These are phyloP conservation scores for Desmodus rotundus DNA, from an alignment of 2,113 vertebrate genomes.

Conservation along the genomic window DNA sequence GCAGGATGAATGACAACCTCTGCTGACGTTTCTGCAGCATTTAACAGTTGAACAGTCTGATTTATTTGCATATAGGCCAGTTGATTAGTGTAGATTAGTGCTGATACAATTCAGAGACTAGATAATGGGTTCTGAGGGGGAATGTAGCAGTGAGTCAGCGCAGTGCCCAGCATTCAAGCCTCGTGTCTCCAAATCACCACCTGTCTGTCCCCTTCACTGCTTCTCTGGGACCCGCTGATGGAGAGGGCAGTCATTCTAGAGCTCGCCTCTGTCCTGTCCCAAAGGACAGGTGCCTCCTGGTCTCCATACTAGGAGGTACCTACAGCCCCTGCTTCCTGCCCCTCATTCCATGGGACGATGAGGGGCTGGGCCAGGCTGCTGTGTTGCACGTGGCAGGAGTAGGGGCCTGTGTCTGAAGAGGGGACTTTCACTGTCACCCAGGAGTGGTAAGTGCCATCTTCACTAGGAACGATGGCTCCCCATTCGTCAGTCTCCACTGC, in stretches of 20 bases:
- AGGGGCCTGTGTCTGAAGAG: background rate
- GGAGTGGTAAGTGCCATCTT: conserved; percentile 40
- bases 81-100: background rate
- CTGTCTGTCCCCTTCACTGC: background rate
- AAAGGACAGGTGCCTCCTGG: too few relatives aligned
- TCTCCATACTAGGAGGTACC: rapidly evolving
- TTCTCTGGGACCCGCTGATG: background rate
- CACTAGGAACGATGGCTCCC: background rate
- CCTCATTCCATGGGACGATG: background rate
- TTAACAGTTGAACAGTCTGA: background rate
- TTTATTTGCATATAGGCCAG: background rate
- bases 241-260: background rate
- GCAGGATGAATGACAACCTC: background rate
- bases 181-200: background rate
- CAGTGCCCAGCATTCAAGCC: background rate
- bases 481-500: background rate
- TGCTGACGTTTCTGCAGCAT: background rate
- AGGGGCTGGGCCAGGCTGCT: conserved; percentile 5
- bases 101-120: background rate
- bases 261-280: background rate
- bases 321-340: background rate
- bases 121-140: background rate
- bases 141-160: background rate
- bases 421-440: background rate
- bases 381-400: conserved; percentile 33